Base-by-base conservation (phyloP, 1,140 invertebrate species). In the Eueides isabella region DNA sequence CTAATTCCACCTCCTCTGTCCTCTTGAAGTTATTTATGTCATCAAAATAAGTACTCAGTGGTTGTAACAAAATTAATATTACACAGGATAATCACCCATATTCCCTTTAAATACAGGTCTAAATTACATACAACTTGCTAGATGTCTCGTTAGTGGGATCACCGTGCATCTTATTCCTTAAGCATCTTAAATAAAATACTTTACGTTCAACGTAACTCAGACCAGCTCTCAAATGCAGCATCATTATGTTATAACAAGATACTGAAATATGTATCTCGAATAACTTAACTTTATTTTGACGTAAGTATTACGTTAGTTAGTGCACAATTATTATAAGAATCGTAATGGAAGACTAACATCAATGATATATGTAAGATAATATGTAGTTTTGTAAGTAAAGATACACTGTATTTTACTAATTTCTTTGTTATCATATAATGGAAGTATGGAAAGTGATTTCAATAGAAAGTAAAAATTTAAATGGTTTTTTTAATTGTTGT, bases 1-100 rank as follows among this genome's bases (percentile, higher is more conserved):
- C 72, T 74, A 74, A 68, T 74, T 74, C 61, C 66, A 38, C 66
- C 67, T 19, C 29, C 61, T 74, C 31, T 67, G 66, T 74, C 72
- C 72, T 68, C 72, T 62, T 74, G 48, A 63, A 67, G 65, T 68
- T 74, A 74, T 74, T 74, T 74, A 74, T 74, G 19, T 68, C 72
- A 74, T 63, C 66, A 66, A 68, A 74, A 41, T 11, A 64, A 26
- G 14, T 72, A 74, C 72, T 14, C 55, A 16, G 61, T 28, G 11
- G 14, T 62, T 62, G 11, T 62, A 62, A 62, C 1, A 30, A n/a
- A 12, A 7, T 16, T 30, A 62, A 30, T 16, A 62, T 5, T 30
- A n/a, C 29, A 62, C 29, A 11, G 28, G 28, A 62, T 29, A 30
- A 29, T 62, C 12, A 30, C 5, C 28, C 61, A 62, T 62, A 62